Evolutionary conservation across 2,113 vertebrate genomes (phyloP).

Genomic region (Sinosuthora webbiana): DNA sequence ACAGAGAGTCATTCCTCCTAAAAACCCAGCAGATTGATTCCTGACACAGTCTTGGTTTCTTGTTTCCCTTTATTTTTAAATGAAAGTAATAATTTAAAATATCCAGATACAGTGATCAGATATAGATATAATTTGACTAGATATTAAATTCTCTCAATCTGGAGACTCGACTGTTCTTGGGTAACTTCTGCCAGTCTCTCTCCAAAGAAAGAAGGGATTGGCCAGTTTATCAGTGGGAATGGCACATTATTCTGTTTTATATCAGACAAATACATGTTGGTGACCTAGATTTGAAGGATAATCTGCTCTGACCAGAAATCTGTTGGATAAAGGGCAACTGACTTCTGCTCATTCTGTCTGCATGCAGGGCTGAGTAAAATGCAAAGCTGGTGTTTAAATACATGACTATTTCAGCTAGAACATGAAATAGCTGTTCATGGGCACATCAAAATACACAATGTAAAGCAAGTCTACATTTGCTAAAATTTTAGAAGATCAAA

Average conservation of each 20-base stretch:
- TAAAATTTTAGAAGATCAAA: not conserved
- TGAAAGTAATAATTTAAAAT: not conserved
- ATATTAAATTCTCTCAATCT: not conserved
- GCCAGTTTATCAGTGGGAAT: not conserved
- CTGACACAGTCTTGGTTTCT: not conserved
- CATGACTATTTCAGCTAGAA: not conserved
- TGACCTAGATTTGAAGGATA: conserved; percentile 24
- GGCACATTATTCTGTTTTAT: not conserved
- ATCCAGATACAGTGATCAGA: not conserved
- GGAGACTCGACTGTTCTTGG: not conserved
- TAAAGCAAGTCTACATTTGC: not conserved
- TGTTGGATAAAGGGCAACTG: not conserved
- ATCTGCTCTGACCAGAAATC: conserved; percentile 23
- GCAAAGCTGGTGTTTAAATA: not conserved
- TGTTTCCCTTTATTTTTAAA: not conserved
- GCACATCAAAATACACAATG: not conserved
- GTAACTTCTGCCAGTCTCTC: not conserved
- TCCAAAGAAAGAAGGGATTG: not conserved
- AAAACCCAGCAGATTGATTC: not conserved
- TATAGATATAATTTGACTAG: not conserved
- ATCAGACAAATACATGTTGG: not conserved
- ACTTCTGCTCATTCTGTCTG: not conserved
- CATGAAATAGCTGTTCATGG: not conserved
- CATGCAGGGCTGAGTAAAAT: not conserved
- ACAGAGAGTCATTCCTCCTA: not conserved